Conservation (phyloP, 2,113 vertebrate species). For the Ictalurus punctatus region DNA sequence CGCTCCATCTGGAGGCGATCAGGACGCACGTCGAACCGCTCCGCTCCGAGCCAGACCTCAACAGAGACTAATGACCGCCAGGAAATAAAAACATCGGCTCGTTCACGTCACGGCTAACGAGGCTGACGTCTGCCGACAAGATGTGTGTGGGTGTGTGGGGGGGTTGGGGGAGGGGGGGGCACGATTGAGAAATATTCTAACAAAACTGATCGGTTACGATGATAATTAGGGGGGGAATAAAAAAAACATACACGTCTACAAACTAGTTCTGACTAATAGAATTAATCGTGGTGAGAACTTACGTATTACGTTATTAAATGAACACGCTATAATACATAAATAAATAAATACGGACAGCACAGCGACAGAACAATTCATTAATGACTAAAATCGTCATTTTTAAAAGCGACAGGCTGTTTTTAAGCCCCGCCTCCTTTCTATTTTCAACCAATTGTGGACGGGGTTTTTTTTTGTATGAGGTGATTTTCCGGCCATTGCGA, state of each 20-base stretch:
- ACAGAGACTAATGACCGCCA: conserved; percentile 7
- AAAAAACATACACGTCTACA: neutral
- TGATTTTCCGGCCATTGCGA: no score
- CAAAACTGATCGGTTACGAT: neutral
- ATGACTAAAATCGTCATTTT: no score
- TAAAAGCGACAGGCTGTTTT: neutral
- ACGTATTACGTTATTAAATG: neutral
- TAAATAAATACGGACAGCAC: neutral
- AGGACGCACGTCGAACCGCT: conserved; percentile 6
- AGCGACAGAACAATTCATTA: neutral
- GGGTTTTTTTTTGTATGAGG: neutral
- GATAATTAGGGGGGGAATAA: neutral
- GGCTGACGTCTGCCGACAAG: neutral
- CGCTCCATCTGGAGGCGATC: conserved; percentile 47
- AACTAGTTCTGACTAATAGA: neutral
- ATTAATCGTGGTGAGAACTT: neutral
- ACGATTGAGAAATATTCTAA: neutral
- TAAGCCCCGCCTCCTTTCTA: neutral
- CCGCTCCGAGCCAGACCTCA: neutral
- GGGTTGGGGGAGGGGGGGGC: no score
- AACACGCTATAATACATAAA: neutral
- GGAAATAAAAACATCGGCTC: neutral
- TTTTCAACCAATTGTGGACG: neutral
- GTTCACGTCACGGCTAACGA: neutral
- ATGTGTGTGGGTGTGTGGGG: no score